Conservation (phyloP, 2,888 invertebrate genomes). For the Calameuta pallipes region DNA sequence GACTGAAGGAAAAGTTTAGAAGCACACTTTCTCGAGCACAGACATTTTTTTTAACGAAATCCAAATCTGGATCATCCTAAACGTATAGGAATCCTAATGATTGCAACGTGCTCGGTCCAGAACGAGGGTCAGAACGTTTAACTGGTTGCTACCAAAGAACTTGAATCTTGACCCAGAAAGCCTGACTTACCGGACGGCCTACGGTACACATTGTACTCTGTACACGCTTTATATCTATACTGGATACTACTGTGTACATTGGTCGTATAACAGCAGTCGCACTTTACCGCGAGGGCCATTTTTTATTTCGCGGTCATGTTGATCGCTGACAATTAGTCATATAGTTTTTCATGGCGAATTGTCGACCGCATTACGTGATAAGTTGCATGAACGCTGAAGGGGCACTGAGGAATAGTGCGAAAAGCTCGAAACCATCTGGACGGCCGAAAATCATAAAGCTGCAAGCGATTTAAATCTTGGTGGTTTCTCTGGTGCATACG, state of each 20-base stretch:
- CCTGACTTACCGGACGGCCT: conserved; percentile 38
- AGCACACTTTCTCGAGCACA: neutral
- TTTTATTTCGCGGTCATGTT: conserved; percentile 57
- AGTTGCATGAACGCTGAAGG: neutral
- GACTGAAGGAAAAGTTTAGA: neutral
- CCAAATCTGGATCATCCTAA: neutral
- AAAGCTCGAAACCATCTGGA: neutral
- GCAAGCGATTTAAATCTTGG: neutral
- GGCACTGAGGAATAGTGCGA: neutral
- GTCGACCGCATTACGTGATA: neutral
- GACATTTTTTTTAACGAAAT: neutral
- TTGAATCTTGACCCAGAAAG: conserved; percentile 62
- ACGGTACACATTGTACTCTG: neutral
- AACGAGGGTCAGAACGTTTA: conserved; percentile 6
- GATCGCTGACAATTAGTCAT: conserved; percentile 7
- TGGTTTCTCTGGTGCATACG: neutral
- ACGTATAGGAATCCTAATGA: neutral
- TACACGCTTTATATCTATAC: neutral
- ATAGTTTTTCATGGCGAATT: neutral
- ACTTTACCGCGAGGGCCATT: conserved; percentile 41
- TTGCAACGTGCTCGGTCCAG: conserved; percentile 18
- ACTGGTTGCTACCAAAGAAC: conserved; percentile 47
- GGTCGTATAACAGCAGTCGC: neutral
- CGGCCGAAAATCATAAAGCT: neutral
- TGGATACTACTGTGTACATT: neutral